Percentiles rank a stretch among this genome's conserved stretches.
Conservation (phyloP, 2,888 invertebrate species). For the Pantelozetes paolii region DNA sequence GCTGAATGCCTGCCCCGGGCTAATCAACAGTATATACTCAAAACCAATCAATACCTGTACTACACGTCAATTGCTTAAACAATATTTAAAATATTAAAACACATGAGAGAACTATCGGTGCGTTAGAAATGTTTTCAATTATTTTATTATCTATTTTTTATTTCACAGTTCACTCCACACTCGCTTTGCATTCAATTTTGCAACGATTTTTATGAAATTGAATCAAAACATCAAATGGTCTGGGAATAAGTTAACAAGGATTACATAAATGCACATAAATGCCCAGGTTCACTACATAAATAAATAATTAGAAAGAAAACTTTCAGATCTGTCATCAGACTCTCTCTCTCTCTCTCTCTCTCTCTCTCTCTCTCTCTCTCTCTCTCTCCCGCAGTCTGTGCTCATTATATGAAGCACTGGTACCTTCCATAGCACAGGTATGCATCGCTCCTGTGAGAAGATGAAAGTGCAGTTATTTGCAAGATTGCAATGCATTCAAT, state of each 20-base stretch:
- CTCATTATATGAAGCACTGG: background rate
- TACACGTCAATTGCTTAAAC: background rate
- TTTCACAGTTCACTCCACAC: background rate
- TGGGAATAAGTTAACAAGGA: no score
- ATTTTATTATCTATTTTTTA: background rate
- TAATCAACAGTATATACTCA: slow-evolving; percentile 20
- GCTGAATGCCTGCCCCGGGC: slow-evolving; percentile 9
- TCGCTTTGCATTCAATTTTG: background rate
- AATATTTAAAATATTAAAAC: background rate
- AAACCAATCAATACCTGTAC: slow-evolving; percentile 22
- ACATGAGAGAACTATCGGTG: background rate
- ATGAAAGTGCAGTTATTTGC: slow-evolving; percentile 33
- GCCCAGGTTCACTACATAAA: no score
- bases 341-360: background rate
- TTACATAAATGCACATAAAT: no score
- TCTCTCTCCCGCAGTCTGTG: background rate
- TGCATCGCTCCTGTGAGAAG: slow-evolving; percentile 23
- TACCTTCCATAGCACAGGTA: slow-evolving; percentile 1
- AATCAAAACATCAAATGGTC: background rate
- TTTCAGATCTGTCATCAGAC: no score
- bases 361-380: slow-evolving; percentile 14
- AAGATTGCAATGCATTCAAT: no score
- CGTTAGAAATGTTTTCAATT: background rate
- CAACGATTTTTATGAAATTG: background rate
- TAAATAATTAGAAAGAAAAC: background rate